These are phyloP conservation scores for Microctenopoma lineatum DNA, from an alignment of 2,797 vertebrate genomes.

Conservation along the genomic window DNA sequence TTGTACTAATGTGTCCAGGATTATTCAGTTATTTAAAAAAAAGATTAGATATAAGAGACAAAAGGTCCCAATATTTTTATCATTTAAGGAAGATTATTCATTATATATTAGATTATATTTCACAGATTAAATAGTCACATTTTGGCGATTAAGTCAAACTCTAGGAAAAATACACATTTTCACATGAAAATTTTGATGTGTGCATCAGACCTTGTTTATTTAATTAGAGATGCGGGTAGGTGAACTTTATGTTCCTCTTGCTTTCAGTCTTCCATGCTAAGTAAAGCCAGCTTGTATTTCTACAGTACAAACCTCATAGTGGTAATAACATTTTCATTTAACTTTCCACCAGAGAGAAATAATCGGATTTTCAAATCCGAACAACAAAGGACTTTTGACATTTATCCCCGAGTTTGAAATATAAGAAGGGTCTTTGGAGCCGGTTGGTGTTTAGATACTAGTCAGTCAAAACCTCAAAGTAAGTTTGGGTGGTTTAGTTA, in stretches of 20 bases:
- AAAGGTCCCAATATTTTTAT: background rate
- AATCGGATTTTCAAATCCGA: background rate
- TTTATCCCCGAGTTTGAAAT: slow-evolving; percentile 26
- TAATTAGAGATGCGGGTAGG: background rate
- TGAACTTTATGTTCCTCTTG: background rate
- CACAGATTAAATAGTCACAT: background rate
- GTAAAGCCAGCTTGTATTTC: background rate
- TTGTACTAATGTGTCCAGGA: slow-evolving; percentile 17
- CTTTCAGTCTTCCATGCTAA: background rate
- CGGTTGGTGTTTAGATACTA: background rate
- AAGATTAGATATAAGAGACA: background rate
- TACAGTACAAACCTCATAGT: background rate
- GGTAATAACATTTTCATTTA: background rate
- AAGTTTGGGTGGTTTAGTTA: background rate
- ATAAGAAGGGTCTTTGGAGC: slow-evolving; percentile 28
- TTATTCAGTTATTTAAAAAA: slow-evolving; percentile 2
- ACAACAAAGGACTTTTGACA: background rate
- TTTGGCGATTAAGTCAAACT: background rate
- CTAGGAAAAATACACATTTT: background rate
- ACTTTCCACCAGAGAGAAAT: background rate
- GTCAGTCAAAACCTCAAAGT: slow-evolving; percentile 1
- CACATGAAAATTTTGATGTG: background rate
- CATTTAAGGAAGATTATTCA: background rate
- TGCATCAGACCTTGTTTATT: too few species aligned
- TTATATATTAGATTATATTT: background rate